Conservation (phyloP, 92 coral and sea anemone genomes). For the Palythoa grandiflora region DNA sequence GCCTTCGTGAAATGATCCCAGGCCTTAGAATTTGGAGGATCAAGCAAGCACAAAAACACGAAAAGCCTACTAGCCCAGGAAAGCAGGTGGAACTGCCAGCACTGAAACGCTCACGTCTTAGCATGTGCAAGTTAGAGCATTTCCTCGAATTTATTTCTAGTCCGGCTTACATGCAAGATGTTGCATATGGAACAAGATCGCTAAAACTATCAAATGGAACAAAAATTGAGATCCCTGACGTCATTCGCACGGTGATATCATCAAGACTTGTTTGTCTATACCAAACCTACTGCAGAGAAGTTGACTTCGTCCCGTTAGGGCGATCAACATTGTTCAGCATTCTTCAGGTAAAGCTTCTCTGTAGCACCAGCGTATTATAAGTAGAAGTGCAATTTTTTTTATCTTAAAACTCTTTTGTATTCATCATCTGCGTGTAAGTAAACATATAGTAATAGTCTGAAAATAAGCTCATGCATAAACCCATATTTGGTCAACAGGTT, state of each 20-base stretch:
- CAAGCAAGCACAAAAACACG: constrained; percentile 16
- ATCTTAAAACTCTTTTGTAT: constrained; percentile 23
- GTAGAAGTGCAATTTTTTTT: constrained; percentile 17
- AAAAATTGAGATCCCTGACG: constrained; percentile 50
- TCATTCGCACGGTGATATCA: not conserved
- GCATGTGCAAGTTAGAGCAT: constrained; percentile 55
- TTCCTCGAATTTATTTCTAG: constrained; percentile 28
- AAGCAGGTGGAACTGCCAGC: not conserved
- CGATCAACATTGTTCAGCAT: constrained; percentile 45
- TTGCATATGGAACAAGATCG: too few relatives aligned
- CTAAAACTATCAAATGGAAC: not conserved
- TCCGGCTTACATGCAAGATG: too few relatives aligned
- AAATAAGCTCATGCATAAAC: constrained; percentile 22
- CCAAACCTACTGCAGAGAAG: constrained; percentile 40
- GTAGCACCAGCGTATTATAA: constrained; percentile 11
- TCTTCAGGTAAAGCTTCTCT: constrained; percentile 40
- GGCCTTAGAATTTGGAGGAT: too few relatives aligned
- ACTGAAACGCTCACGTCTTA: not conserved
- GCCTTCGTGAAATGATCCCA: constrained; percentile 56
- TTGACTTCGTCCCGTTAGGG: constrained; percentile 29
- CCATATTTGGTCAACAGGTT: constrained; percentile 23
- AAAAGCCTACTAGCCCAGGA: constrained; percentile 50
- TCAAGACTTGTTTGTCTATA: constrained; percentile 40
- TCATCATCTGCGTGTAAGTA: constrained; percentile 20
- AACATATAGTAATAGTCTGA: constrained; percentile 20